Base-by-base conservation (phyloP, 2,888 invertebrate genomes). In the Pseudanteris insignis region DNA sequence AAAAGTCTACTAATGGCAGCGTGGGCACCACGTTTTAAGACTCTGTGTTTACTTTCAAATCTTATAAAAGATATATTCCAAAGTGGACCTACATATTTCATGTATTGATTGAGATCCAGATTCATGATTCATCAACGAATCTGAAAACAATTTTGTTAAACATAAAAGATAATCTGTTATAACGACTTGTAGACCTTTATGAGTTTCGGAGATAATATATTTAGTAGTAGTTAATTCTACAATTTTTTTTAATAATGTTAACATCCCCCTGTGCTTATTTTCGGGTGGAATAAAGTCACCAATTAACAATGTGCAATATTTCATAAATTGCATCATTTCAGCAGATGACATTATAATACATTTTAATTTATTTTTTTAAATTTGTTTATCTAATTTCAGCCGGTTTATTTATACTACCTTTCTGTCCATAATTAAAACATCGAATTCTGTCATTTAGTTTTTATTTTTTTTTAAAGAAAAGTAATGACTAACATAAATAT, bases 1-100 rank as follows among this genome's bases (percentile, higher is more conserved):
- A 2, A 54, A 12, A n/a, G n/a, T 14, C 47, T 28, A 40, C 41
- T 43, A 36, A 63, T 36, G 13, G 54, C 57, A 36, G 12, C 8
- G 34, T 28, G 37, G 9, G 55, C 18, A 10, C 32, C 13, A 21
- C 33, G 10, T 51, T 55, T 63, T 5, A 28, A 32, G 28, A 53
- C 46, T 2, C 40, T 34, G 28, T 64, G 41, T 10, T 63, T 61
- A 6, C 53, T 33, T 26, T 67, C 67, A 34, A 50, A 63, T 1
- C 63, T 26, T 40, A 66, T 59, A 13, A 55, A 63, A 13, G 47
- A 50, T 11, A 40, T 44, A 10, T 58, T 50, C 32, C 40, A 44
- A 9, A 61, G 37, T 13, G 61, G 61, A 11, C 67, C 64, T 26
- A 54, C 15, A n/a, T 33, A 14, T 10, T 37, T 6, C 29, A 67